Percentiles rank a stretch among this genome's conserved stretches.
Evolutionary conservation across 2,113 vertebrate species (phyloP).

Genomic region (Psilopogon haemacephalus): DNA sequence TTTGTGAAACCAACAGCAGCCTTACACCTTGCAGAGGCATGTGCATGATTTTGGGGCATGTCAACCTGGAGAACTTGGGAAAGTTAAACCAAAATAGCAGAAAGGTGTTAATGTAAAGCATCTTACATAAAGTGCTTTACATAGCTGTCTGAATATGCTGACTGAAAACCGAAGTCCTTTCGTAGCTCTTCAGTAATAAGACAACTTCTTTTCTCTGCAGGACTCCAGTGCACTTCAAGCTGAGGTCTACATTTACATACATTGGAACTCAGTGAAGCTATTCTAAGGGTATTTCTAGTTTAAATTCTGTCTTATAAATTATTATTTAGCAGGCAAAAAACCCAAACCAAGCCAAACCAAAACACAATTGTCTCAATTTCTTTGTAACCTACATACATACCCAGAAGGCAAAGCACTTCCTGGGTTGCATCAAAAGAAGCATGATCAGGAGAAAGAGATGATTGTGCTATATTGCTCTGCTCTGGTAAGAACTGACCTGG

Average conservation of each 20-base stretch:
- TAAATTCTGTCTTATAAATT: neutral
- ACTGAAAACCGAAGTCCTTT: neutral
- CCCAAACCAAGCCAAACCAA: neutral
- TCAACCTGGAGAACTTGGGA: conserved; percentile 20
- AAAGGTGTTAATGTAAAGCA: conserved; percentile 26
- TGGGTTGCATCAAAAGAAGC: too few species aligned
- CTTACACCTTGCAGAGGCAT: neutral
- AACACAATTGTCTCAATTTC: neutral
- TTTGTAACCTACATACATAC: neutral
- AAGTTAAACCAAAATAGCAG: conserved; percentile 45
- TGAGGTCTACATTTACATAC: neutral
- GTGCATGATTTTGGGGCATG: neutral
- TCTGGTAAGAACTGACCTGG: too few species aligned
- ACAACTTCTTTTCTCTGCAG: neutral
- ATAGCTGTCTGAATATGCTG: neutral
- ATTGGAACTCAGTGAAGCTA: neutral
- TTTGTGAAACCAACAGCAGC: neutral
- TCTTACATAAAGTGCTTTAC: conserved; percentile 13
- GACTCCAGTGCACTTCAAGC: neutral
- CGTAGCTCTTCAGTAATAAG: neutral
- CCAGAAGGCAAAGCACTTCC: too few species aligned
- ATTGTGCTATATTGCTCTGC: too few species aligned
- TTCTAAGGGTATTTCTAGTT: neutral
- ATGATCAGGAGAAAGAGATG: too few species aligned
- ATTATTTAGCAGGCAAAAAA: accelerated